Base-by-base conservation (phyloP, 2,113 vertebrate species). In the Sapajus apella region DNA sequence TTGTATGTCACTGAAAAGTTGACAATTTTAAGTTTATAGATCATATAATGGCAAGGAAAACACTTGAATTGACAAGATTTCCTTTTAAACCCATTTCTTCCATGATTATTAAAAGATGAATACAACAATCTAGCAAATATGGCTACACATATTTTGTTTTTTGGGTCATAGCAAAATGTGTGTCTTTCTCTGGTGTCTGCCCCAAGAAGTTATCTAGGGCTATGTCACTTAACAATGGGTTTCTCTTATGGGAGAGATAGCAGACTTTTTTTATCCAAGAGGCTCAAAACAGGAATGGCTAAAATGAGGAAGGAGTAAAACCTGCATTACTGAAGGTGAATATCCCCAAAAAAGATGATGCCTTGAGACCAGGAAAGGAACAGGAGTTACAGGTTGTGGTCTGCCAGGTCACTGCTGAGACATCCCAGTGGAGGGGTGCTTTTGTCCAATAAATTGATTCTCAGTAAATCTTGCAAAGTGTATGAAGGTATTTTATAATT, bases 231-330 rank as follows among this genome's bases (percentile, higher is more conserved):
- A 95, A 7, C 70, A 52, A 6, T 68, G 50, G 17, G 35, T 40
- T 90, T 50, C 21, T 45, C 8, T 84, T 82, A 14, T 8, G 2
- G 72, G 6, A 79, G 3, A 73, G 12, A 30, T 27, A 87, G 40
- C 2, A 77, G 17, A 52, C 37, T 73, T 1, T 64, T 88, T 58
- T 92, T 88, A 58, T 70, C 66, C 8, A 72, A 85, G 12, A 32
- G 2, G 2, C 2, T 58, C 87, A 75, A 95, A 30, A 16, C 18
- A 77, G 1, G 9, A 90, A 91, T 76, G 25, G 18, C 20, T 80
- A 90, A 94, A 92, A 45, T 50, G 9, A 96, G 94, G 30, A 77
- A 16, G 40, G 3, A 95, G 79, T 66, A 47, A 92, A 84, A 25
- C 35, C 13, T 12, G 1, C 37, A 13, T 72, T 84, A 56, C 14